These are phyloP conservation scores for Drosophila mimetica DNA, from an alignment of 2,888 invertebrate species.

Conservation along the genomic window DNA sequence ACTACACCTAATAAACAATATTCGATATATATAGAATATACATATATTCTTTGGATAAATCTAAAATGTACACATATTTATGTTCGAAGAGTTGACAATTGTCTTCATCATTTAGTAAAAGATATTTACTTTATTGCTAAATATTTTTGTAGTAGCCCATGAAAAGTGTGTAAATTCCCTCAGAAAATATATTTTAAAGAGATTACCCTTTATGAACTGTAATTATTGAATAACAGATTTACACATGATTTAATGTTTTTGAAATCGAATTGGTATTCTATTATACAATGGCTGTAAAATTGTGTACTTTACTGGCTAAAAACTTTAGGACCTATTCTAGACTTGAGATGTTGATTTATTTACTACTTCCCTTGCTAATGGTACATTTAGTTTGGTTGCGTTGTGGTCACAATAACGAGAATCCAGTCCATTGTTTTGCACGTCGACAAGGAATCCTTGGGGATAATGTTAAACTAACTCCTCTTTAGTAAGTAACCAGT, in stretches of 20 bases:
- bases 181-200: neutral
- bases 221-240: neutral
- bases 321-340: slow-evolving; percentile 28
- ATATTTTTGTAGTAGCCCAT: slow-evolving; percentile 1
- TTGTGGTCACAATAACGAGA: neutral
- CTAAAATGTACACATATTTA: neutral
- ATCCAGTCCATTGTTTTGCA: neutral
- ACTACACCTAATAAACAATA: slow-evolving; percentile 38
- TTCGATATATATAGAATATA: slow-evolving; percentile 38
- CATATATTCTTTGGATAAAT: slow-evolving; percentile 26
- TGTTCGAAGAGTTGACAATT: neutral
- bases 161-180: neutral
- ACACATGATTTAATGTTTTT: neutral
- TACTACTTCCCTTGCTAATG: slow-evolving; percentile 19
- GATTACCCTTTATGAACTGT: neutral
- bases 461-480: neutral
- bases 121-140: neutral
- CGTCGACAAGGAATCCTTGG: neutral
- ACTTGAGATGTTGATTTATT: slow-evolving; percentile 21
- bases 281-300: neutral
- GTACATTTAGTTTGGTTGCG: slow-evolving; percentile 11
- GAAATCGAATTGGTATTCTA: neutral
- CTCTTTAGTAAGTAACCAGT: neutral
- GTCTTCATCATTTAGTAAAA: neutral
- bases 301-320: slow-evolving; percentile 8